Percentiles rank a stretch among this genome's conserved stretches.
These are phyloP conservation scores for Semaprochilodus insignis DNA, from an alignment of 2,797 vertebrate genomes.

Conservation along the genomic window DNA sequence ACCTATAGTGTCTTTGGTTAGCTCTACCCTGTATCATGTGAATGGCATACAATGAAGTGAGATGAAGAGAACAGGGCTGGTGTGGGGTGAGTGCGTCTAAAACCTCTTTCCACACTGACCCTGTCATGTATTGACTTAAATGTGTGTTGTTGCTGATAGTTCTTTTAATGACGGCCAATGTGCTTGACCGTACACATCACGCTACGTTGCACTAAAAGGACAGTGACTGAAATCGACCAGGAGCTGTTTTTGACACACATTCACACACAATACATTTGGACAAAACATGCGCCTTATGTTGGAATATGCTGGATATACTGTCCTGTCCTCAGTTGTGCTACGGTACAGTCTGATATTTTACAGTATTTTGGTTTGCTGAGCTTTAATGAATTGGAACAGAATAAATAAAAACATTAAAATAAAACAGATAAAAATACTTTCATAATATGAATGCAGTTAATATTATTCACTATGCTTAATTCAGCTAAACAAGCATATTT, in stretches of 20 bases:
- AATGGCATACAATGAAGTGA: neutral
- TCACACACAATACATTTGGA: neutral
- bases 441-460: too few species aligned
- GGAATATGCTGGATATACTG: neutral
- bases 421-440: too few species aligned
- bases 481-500: too few species aligned
- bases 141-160: constrained; percentile 69
- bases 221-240: constrained; percentile 73
- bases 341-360: neutral
- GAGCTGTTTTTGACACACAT: constrained; percentile 55
- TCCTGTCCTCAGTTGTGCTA: neutral
- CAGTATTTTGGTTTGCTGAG: too few species aligned
- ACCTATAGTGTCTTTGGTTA: neutral
- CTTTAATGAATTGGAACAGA: too few species aligned
- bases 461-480: too few species aligned
- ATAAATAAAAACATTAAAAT: too few species aligned
- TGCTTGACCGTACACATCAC: constrained; percentile 74
- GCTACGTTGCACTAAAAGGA: constrained; percentile 78
- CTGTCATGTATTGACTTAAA: constrained; percentile 56
- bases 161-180: constrained; percentile 80
- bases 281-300: neutral
- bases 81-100: neutral
- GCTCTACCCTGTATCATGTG: neutral
- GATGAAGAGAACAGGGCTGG: neutral
- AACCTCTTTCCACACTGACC: neutral